Evolutionary conservation across 2,888 invertebrate species (phyloP), one percentile per base, ranked within the genome.

Genomic region (Latrodectus hesperus): DNA sequence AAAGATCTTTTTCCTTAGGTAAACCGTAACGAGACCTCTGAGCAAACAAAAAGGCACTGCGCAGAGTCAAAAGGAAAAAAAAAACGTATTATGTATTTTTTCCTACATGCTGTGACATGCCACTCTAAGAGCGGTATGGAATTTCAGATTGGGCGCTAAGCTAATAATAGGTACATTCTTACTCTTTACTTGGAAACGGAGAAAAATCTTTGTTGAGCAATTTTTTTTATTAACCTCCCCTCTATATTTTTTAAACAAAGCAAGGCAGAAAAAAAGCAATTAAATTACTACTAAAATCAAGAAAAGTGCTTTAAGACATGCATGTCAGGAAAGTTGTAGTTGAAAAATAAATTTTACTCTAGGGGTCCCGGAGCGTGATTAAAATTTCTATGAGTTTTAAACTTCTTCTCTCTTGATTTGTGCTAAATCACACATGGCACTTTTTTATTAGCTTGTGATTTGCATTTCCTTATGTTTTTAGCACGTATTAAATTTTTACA

Each of bases 1-100:
- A 60, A 60, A 60, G 60, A 60, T 60, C n/a, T n/a, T 60, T 60
- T 60, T n/a, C 11, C 12, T 16, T 16, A 60, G 60, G 12, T 16
- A 60, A 60, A 60, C 60, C 60, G 60, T 60, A 60, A 60, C n/a
- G n/a, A 60, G 60, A 60, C n/a, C 60, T n/a, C n/a, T n/a, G 12
- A 60, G 60, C n/a, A 16, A 16, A 12, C n/a, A 12, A 12, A 12
- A 10, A 10, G 60, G 60, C 12, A 60, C 12, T 6, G 60, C 12
- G n/a, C 12, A n/a, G 60, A 16, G 60, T 16, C 60, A 60, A 8
- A 16, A 60, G 55, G 10, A 60, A 5, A 60, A 60, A 60, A 60
- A 60, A 60, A 60, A 60, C n/a, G 60, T 11, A 60, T 60, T 60
- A 60, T 60, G 60, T 60, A 16, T 12, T 38, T 60, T 60, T 60